Evolutionary conservation across 2,888 invertebrate species (phyloP).

Genomic region (Magallana nippona): DNA sequence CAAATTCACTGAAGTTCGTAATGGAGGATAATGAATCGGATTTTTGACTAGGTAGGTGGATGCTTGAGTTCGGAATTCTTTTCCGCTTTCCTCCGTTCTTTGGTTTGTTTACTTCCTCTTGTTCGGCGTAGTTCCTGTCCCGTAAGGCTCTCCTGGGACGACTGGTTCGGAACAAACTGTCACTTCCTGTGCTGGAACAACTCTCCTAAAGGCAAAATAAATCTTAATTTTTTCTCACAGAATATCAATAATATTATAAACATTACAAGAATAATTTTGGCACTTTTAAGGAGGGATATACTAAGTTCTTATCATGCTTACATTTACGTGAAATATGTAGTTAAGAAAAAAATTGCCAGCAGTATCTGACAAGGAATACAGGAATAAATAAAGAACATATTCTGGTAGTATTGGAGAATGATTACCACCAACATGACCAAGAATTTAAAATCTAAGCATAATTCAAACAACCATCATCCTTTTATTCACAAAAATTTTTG

Average conservation of each 20-base stretch:
- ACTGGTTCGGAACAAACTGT: conserved; percentile 42
- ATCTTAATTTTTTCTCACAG: no score
- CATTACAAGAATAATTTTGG: no score
- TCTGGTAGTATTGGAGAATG: no score
- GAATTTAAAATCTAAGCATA: neutral
- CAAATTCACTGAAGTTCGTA: conserved; percentile 73
- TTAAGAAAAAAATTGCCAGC: no score
- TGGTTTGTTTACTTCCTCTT: neutral
- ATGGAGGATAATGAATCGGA: conserved; percentile 21
- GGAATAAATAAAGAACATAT: no score
- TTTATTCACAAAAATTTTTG: neutral
- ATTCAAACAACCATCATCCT: neutral
- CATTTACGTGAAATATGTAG: no score
- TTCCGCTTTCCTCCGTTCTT: conserved; percentile 44
- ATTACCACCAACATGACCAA: no score
- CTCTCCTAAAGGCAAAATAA: conserved; percentile 42
- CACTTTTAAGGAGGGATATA: no score
- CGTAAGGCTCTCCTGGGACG: conserved; percentile 38
- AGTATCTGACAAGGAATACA: no score
- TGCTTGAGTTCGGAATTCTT: conserved; percentile 17
- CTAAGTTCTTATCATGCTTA: no score
- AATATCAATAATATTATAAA: no score
- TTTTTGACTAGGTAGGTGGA: neutral
- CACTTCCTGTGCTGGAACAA: conserved; percentile 48
- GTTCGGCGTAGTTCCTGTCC: conserved; percentile 42